phyloP scores from a whole-genome alignment of 1,140 invertebrate genomes.

The Caenorhabditis briggsae region DNA sequence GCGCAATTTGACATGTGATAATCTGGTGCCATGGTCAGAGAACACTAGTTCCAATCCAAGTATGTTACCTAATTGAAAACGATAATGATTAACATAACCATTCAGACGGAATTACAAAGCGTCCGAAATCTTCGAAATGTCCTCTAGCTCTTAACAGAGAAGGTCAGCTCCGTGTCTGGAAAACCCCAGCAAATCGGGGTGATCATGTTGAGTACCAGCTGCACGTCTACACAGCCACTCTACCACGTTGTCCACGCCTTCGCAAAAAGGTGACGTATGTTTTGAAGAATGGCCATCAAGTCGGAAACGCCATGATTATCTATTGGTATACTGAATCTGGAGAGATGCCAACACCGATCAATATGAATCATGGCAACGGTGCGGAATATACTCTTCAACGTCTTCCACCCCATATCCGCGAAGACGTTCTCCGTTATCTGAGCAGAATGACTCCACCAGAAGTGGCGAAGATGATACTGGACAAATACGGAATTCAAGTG shows the following conservation, averaged over 20 bases:
- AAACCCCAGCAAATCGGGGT: not conserved
- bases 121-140: slow-evolving; percentile 1
- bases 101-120: slow-evolving; percentile 35
- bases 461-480: slow-evolving; percentile 7
- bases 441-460: not conserved
- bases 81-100: not conserved
- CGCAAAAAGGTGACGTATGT: slow-evolving; percentile 52
- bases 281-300: slow-evolving; percentile 54
- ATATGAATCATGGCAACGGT: not conserved
- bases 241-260: slow-evolving; percentile 60
- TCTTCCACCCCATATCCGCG: slow-evolving; percentile 46
- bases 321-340: slow-evolving; percentile 58
- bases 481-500: slow-evolving; percentile 26
- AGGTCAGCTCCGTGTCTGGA: slow-evolving; percentile 25
- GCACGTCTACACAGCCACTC: slow-evolving; percentile 54
- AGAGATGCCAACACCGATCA: slow-evolving; percentile 48
- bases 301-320: slow-evolving; percentile 55
- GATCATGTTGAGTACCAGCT: slow-evolving; percentile 42
- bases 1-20: slow-evolving; percentile 60
- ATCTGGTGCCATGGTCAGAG: slow-evolving; percentile 58
- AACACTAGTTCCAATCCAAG: slow-evolving; percentile 51
- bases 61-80: not conserved
- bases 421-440: slow-evolving; percentile 49
- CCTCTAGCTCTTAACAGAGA: not conserved
- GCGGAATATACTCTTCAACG: slow-evolving; percentile 49